Base-by-base conservation (phyloP, 2,113 vertebrate genomes). In the Xiphophorus maculatus region DNA sequence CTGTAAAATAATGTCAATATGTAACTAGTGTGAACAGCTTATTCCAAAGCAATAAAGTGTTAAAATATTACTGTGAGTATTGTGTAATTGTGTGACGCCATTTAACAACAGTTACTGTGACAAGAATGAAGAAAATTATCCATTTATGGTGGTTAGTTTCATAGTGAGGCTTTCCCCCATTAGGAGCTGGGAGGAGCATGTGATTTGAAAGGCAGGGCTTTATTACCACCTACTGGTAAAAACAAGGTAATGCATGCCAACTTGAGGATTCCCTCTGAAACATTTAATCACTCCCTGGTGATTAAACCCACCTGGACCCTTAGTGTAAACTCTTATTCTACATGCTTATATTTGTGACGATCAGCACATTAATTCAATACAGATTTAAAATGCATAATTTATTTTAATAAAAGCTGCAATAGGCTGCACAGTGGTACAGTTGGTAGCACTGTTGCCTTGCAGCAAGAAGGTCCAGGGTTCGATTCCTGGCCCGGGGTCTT, bases 21-120 rank as follows among this genome's bases (percentile, higher is more conserved):
- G 87, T 89, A 90, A 90, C 82, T 81, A 81, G 68, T 90, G 86
- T 89, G 76, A 73, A 76, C 73, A 12, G 42, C 14, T 65, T 37
- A n/a, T 76, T 30, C 85, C 85, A 89, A 91, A 92, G 84, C 85
- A 92, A 91, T 91, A 89, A 91, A 92, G 69, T 73, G 42, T 84
- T 82, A 5, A 69, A 76, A 61, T 37, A 3, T 27, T 3, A 12
- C 12, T 51, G 66, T 48, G 60, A 33, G 4, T 77, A 7, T 65
- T 76, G 25, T 81, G 19, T 80, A 37, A 0, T 6, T 19, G 1
- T n/a, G 32, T 69, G 32, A 28, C 2, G 2, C 69, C n/a, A 61
- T 69, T 73, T 32, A 61, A 12, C 25, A 12, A 10, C 14, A 64
- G 1, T 7, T n/a, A 33, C n/a, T 33, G 25, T 30, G 12, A 80